Base-by-base conservation (phyloP, 2,888 invertebrate genomes). In the Lithophane semibrunnea region DNA sequence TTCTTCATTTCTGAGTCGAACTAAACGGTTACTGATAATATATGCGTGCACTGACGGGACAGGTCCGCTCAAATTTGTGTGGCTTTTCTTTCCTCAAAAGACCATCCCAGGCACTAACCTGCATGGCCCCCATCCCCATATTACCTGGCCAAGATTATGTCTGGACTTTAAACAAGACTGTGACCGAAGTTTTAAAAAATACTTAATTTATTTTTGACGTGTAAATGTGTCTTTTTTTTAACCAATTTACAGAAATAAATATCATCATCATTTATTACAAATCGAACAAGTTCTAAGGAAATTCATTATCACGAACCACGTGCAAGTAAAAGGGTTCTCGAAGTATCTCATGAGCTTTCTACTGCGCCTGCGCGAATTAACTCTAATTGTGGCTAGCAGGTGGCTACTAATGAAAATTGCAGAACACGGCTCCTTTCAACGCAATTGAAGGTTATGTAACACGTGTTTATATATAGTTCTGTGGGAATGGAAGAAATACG, bases 301-400 rank as follows among this genome's bases (percentile, higher is more conserved):
- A 71, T 79, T 80, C 75, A 73, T 82, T 86, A 86, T 75, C 70
- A 58, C 65, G n/a, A 66, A 73, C 52, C 79, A 81, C 58, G 73
- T 79, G 66, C 76, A 83, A 80, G 82, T 87, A 82, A 77, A 88
- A 85, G 86, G 82, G 83, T 80, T 77, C 63, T 60, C 63, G 75
- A 74, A 75, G 84, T 88, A 90, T 84, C 86, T 91, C 85, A 80
- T 82, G 76, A 89, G 88, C 92, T 92, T 92, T 92, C 92, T 91
- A 91, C 79, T 67, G 79, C 86, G 80, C 81, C 75, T 80, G 78
- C 83, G 88, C 78, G 70, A 87, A 87, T 87, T 89, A 86, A 71
- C 77, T 89, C 84, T 91, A 92, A 92, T 92, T 88, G 87, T 83
- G 47, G 75, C 72, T 82, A 85, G 81, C 85, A 89, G 87, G 89